Evolutionary conservation across 2,113 vertebrate species (phyloP).

Genomic region (Clupea harengus): DNA sequence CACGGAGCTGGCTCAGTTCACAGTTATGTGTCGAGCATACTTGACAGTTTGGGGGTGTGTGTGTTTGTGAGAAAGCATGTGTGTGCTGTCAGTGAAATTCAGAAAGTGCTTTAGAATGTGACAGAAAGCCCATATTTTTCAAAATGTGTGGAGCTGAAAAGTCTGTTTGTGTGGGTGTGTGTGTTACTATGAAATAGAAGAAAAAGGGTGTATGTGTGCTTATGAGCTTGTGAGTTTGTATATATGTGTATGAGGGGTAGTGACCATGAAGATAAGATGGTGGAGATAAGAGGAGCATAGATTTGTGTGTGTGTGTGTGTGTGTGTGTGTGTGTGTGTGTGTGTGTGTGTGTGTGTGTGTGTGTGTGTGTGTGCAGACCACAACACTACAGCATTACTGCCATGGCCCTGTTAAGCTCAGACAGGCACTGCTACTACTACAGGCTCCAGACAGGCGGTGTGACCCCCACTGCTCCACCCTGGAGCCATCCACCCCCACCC

Average conservation of each 20-base stretch:
- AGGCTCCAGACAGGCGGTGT: too few species aligned
- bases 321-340: background rate
- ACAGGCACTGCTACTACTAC: too few species aligned
- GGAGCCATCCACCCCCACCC: too few species aligned
- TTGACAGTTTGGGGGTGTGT: background rate
- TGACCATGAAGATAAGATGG: too few species aligned
- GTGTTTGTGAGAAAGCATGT: background rate
- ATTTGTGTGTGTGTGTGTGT: background rate
- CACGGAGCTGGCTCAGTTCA: background rate
- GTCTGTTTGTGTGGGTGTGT: background rate
- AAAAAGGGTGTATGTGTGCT: background rate
- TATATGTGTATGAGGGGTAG: background rate
- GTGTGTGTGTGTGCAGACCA: too few species aligned
- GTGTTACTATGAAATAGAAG: background rate
- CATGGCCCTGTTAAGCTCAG: too few species aligned
- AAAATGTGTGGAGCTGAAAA: background rate
- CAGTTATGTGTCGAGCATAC: background rate
- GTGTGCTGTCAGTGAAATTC: background rate
- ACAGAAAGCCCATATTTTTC: background rate
- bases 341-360: conserved; percentile 12
- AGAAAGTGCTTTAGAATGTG: background rate
- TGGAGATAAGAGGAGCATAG: background rate
- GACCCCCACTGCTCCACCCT: too few species aligned
- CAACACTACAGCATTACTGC: too few species aligned
- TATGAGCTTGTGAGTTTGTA: background rate